Evolutionary conservation across 1,140 invertebrate species (phyloP).

Genomic region (Myzus persicae): DNA sequence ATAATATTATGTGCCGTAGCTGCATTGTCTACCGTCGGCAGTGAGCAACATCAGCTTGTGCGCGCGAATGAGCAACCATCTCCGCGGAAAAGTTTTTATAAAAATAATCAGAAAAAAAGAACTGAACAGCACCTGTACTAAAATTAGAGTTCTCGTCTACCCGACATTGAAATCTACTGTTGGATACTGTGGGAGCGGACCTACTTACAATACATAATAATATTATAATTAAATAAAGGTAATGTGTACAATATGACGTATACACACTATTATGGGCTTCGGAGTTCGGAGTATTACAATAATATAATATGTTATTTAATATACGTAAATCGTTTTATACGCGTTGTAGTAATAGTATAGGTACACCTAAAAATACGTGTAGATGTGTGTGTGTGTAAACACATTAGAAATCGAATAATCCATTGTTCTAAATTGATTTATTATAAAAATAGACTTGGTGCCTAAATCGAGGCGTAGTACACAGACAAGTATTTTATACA

Average conservation of each 20-base stretch:
- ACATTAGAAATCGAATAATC: not conserved
- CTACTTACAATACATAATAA: not conserved
- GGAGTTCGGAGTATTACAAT: too few relatives aligned
- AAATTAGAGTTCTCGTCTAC: not conserved
- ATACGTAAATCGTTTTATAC: too few relatives aligned
- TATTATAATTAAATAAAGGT: not conserved
- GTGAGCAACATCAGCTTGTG: not conserved
- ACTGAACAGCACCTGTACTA: not conserved
- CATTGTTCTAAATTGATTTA: not conserved
- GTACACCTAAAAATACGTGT: too few relatives aligned
- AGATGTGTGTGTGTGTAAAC: not conserved
- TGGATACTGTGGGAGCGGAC: not conserved
- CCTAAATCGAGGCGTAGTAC: too few relatives aligned
- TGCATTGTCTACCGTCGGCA: not conserved
- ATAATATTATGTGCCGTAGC: too few relatives aligned
- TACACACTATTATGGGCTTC: too few relatives aligned
- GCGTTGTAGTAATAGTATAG: too few relatives aligned
- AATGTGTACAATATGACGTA: not conserved
- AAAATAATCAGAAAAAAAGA: not conserved
- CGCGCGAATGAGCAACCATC: not conserved
- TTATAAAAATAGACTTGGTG: too few relatives aligned
- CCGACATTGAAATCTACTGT: not conserved
- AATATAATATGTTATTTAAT: too few relatives aligned
- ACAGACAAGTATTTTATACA: too few relatives aligned
- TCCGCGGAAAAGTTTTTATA: not conserved